These are phyloP conservation scores for Synanthedon andrenaeformis DNA, from an alignment of 2,888 invertebrate species.

Conservation along the genomic window DNA sequence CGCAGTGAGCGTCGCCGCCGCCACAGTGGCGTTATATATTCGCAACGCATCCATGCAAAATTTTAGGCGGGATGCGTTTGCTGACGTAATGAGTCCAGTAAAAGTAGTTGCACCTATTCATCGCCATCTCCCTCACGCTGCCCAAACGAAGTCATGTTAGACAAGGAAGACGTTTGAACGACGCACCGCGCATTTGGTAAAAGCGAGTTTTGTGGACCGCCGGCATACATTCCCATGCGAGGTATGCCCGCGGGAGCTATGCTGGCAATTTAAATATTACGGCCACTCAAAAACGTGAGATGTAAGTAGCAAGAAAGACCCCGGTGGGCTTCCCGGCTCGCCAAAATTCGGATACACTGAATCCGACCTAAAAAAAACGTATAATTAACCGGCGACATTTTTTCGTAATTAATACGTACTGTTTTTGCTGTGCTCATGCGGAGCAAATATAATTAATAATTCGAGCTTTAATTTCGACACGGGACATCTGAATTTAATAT, in stretches of 20 bases:
- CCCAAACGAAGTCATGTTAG: constrained; percentile 35
- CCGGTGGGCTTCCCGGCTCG: constrained; percentile 50
- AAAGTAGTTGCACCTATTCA: constrained; percentile 46
- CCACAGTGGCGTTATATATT: constrained; percentile 46
- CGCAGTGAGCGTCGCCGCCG: constrained; percentile 31
- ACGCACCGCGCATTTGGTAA: constrained; percentile 60
- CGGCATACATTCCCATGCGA: constrained; percentile 65
- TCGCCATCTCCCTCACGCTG: constrained; percentile 42
- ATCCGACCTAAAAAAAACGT: constrained; percentile 45
- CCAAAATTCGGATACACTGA: constrained; percentile 52
- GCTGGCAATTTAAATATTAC: constrained; percentile 69
- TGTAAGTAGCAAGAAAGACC: constrained; percentile 59
- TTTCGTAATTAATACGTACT: constrained; percentile 63
- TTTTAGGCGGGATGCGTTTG: constrained; percentile 68
- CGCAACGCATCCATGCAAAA: constrained; percentile 67
- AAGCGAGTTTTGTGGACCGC: constrained; percentile 62
- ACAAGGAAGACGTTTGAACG: constrained; percentile 57
- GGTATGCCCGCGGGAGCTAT: constrained; percentile 66
- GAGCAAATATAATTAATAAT: constrained; percentile 49
- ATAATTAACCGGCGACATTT: constrained; percentile 53
- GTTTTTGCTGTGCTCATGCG: constrained; percentile 30
- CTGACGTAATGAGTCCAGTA: constrained; percentile 49
- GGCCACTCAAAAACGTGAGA: constrained; percentile 69
- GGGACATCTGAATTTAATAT: constrained; percentile 35
- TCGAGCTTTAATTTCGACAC: constrained; percentile 40